Conservation (phyloP, 2,888 invertebrate genomes). For the Dicranocentrus wangi region DNA sequence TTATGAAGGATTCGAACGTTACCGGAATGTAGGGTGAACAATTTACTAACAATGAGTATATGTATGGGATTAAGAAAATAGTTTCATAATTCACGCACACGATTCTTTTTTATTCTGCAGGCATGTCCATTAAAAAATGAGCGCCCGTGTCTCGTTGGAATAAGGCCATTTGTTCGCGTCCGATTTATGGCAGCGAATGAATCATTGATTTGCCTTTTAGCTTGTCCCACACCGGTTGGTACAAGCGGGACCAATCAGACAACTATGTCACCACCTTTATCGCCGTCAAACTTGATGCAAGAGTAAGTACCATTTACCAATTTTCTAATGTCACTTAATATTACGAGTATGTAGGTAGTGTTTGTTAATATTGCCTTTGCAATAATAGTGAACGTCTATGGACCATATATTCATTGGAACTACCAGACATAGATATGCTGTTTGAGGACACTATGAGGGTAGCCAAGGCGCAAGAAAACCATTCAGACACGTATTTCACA, state of each 20-base stretch:
- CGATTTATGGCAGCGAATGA: conserved; percentile 72
- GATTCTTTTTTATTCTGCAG: conserved; percentile 74
- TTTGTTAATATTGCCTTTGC: too few species aligned
- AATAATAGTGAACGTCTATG: conserved; percentile 75
- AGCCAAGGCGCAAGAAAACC: conserved; percentile 80
- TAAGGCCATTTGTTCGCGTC: conserved; percentile 82
- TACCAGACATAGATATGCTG: conserved; percentile 80
- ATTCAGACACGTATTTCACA: conserved; percentile 82
- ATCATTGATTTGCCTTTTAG: conserved; percentile 65
- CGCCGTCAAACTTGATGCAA: conserved; percentile 57
- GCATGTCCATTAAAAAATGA: conserved; percentile 79
- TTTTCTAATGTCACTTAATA: background rate
- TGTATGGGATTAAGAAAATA: background rate
- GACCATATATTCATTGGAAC: conserved; percentile 84
- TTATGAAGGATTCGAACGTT: conserved; percentile 76
- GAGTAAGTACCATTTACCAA: conserved; percentile 40
- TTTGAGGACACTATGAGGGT: conserved; percentile 83
- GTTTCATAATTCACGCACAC: too few species aligned
- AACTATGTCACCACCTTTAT: conserved; percentile 45
- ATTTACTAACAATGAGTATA: background rate
- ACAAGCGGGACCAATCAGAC: conserved; percentile 27
- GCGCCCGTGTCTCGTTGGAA: conserved; percentile 81
- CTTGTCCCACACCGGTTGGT: conserved; percentile 60
- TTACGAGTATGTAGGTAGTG: too few species aligned
- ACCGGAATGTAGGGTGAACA: conserved; percentile 74